phyloP scores from a whole-genome alignment of 2,888 invertebrate species.

The Serripes groenlandicus region DNA sequence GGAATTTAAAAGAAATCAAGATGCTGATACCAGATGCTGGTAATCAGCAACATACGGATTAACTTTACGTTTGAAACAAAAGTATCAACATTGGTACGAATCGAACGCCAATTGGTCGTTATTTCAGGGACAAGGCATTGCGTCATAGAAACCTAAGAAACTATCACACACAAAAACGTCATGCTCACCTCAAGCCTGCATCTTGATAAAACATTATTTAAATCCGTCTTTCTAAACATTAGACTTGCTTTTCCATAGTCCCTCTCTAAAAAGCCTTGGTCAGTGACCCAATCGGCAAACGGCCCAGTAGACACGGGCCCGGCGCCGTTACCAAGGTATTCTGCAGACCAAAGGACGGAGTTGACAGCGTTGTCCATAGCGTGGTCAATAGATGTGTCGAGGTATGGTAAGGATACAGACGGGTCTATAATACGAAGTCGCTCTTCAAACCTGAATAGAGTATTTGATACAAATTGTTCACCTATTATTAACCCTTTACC shows the following conservation, averaged over 20 bases:
- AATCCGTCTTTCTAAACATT: constrained; percentile 35
- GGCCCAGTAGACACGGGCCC: constrained; percentile 73
- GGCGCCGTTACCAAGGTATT: constrained; percentile 69
- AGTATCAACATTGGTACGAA: too few relatives aligned
- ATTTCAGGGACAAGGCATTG: too few relatives aligned
- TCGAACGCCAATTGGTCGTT: too few relatives aligned
- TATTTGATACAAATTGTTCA: background rate
- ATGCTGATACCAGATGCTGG: too few relatives aligned
- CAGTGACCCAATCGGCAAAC: constrained; percentile 69
- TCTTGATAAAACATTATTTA: constrained; percentile 32
- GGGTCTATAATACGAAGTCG: constrained; percentile 71
- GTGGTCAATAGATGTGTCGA: constrained; percentile 73
- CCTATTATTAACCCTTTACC: background rate
- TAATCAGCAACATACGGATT: too few relatives aligned
- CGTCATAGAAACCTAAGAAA: too few relatives aligned
- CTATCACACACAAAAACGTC: too few relatives aligned
- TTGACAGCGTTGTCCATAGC: constrained; percentile 68
- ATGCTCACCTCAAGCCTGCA: constrained; percentile 44
- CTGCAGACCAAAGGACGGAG: constrained; percentile 71
- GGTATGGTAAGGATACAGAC: constrained; percentile 72
- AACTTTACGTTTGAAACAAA: too few relatives aligned
- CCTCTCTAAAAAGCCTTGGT: constrained; percentile 61
- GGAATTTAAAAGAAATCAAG: too few relatives aligned
- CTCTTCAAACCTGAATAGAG: constrained; percentile 71
- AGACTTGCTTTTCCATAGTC: constrained; percentile 50